phyloP scores from a whole-genome alignment of 2,113 vertebrate species.

The Stegastes partitus region DNA sequence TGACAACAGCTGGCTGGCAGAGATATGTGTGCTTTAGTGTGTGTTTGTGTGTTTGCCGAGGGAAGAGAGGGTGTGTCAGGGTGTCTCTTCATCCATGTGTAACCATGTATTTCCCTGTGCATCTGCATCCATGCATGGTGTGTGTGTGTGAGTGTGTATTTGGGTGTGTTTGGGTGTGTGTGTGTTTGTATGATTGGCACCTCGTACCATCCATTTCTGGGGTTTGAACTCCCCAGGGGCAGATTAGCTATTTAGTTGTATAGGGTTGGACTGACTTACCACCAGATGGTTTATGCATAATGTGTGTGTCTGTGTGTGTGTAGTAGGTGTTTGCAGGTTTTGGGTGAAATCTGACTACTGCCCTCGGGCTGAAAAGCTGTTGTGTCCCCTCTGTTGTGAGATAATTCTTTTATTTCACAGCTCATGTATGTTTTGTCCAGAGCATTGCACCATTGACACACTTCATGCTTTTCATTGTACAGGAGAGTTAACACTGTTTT shows the following conservation, averaged over 20 bases:
- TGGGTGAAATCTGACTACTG: constrained; percentile 12
- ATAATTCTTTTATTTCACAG: constrained; percentile 1
- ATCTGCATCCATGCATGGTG: constrained; percentile 14
- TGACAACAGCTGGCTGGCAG: constrained; percentile 36
- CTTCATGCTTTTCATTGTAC: too few relatives aligned
- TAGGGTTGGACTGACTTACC: constrained; percentile 53
- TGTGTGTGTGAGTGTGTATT: constrained; percentile 20
- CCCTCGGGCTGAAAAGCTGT: constrained; percentile 59
- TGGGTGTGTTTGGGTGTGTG: neutral
- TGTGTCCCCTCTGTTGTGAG: constrained; percentile 22
- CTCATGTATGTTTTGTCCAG: neutral
- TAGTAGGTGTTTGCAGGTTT: constrained; percentile 50
- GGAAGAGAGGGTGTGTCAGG: constrained; percentile 1
- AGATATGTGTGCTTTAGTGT: neutral
- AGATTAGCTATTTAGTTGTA: constrained; percentile 63
- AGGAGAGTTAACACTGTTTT: too few relatives aligned
- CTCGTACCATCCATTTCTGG: constrained; percentile 29
- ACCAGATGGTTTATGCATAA: constrained; percentile 63
- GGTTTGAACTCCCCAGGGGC: constrained; percentile 45
- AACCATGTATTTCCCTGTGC: constrained; percentile 22
- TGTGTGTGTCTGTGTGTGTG: constrained; percentile 26
- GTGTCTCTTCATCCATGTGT: constrained; percentile 27
- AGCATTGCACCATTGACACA: too few relatives aligned
- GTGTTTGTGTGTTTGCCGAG: neutral
- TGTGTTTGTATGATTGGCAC: constrained; percentile 36